Evolutionary conservation across 2,888 invertebrate species (phyloP).

Genomic region (Eupithecia tripunctaria): DNA sequence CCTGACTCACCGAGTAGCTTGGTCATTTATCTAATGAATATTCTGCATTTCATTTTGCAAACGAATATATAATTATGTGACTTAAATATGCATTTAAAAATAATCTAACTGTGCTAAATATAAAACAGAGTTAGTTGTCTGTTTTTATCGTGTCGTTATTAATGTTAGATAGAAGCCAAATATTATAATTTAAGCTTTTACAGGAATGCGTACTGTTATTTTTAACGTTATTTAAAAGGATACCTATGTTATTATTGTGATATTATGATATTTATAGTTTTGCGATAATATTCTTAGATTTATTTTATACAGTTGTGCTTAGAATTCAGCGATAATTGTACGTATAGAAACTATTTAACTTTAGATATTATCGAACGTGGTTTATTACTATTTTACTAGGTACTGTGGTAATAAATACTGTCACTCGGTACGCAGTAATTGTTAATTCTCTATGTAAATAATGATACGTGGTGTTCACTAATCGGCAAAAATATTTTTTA

Average conservation of each 20-base stretch:
- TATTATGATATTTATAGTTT: constrained; percentile 13
- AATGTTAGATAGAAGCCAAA: constrained; percentile 9
- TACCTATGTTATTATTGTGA: constrained; percentile 4
- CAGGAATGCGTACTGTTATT: background rate
- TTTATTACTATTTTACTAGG: background rate
- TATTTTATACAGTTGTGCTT: background rate
- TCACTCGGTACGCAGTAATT: constrained; percentile 1
- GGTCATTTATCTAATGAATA: background rate
- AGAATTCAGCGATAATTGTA: background rate
- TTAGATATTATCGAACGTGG: background rate
- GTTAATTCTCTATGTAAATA: constrained; percentile 55
- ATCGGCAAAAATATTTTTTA: constrained; percentile 55
- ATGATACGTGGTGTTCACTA: constrained; percentile 65
- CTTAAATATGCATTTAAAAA: constrained; percentile 1
- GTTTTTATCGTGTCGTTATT: background rate
- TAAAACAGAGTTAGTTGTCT: background rate
- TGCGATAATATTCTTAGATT: background rate
- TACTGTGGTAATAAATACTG: background rate
- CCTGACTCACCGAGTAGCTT: constrained; percentile 41
- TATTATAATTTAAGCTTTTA: constrained; percentile 2
- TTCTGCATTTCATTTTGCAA: background rate
- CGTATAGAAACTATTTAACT: background rate
- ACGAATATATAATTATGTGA: background rate
- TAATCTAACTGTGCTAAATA: background rate
- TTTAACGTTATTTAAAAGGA: background rate